These are phyloP conservation scores for Drosophila aff. DNA, from an alignment of 1,140 invertebrate genomes.

Conservation along the genomic window DNA sequence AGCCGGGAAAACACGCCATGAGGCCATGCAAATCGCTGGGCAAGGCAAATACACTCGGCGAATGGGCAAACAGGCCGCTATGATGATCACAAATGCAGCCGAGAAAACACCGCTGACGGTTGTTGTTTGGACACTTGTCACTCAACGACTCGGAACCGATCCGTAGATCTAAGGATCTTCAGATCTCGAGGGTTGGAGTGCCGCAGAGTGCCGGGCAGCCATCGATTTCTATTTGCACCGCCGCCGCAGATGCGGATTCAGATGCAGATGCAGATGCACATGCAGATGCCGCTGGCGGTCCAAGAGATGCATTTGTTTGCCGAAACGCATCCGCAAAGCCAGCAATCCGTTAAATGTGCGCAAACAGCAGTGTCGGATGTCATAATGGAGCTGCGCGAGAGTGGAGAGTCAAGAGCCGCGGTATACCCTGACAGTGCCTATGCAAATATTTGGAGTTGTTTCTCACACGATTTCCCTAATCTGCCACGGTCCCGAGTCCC, in stretches of 20 bases:
- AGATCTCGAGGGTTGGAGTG: conserved; percentile 42
- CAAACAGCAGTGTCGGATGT: conserved; percentile 77
- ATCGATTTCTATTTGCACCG: conserved; percentile 75
- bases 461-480: conserved; percentile 50
- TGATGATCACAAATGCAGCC: conserved; percentile 68
- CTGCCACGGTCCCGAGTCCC: conserved; percentile 10
- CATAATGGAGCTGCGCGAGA: conserved; percentile 57
- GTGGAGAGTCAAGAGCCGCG: conserved; percentile 3
- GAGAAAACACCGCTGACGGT: conserved; percentile 63
- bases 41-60: conserved; percentile 58
- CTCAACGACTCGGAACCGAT: conserved; percentile 75
- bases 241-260: conserved; percentile 52
- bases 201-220: conserved; percentile 18
- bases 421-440: conserved; percentile 16
- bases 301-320: conserved; percentile 54
- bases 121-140: conserved; percentile 74
- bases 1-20: conserved; percentile 59
- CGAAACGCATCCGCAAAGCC: conserved; percentile 62
- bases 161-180: conserved; percentile 28
- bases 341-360: conserved; percentile 82
- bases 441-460: conserved; percentile 64
- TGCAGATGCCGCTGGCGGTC: conserved; percentile 17
- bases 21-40: conserved; percentile 58
- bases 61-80: conserved; percentile 70
- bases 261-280: conserved; percentile 14